Conservation (phyloP, 1,140 invertebrate genomes). For the Saccostrea echinata region DNA sequence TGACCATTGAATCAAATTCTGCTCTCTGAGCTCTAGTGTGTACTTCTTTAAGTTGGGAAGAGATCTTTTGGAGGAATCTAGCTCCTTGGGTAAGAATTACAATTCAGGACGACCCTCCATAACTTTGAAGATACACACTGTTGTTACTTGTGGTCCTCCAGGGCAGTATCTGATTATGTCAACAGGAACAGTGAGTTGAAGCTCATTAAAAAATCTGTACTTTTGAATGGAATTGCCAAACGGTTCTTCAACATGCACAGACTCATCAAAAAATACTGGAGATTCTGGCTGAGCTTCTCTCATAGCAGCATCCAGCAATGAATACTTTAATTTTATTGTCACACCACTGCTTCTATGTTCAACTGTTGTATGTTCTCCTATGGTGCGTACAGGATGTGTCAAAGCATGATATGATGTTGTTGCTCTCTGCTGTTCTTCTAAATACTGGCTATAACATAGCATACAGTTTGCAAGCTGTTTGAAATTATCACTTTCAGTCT, state of each 20-base stretch:
- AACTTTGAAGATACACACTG: conserved; percentile 17
- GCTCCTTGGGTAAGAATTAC: conserved; percentile 48
- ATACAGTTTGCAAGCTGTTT: conserved; percentile 38
- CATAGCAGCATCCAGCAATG: conserved; percentile 20
- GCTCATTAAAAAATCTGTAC: conserved; percentile 41
- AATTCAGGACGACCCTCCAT: conserved; percentile 33
- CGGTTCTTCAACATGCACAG: conserved; percentile 43
- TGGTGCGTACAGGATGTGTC: conserved; percentile 28
- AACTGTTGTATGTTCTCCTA: conserved; percentile 42
- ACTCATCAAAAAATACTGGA: conserved; percentile 52
- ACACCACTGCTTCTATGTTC: conserved; percentile 36
- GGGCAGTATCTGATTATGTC: conserved; percentile 50
- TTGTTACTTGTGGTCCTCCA: conserved; percentile 44
- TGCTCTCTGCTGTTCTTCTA: conserved; percentile 8
- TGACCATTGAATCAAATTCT: conserved; percentile 48
- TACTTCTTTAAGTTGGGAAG: conserved; percentile 46
- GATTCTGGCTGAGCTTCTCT: neutral
- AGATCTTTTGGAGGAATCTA: conserved; percentile 20
- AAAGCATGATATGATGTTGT: neutral
- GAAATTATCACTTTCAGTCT: conserved; percentile 24
- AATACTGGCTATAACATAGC: conserved; percentile 28
- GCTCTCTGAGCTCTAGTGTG: conserved; percentile 54
- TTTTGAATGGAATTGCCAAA: conserved; percentile 42
- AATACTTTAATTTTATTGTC: conserved; percentile 27
- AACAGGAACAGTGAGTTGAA: conserved; percentile 57